phyloP scores from a whole-genome alignment of 1,140 invertebrate species.

The Sarcophaga bullata region DNA sequence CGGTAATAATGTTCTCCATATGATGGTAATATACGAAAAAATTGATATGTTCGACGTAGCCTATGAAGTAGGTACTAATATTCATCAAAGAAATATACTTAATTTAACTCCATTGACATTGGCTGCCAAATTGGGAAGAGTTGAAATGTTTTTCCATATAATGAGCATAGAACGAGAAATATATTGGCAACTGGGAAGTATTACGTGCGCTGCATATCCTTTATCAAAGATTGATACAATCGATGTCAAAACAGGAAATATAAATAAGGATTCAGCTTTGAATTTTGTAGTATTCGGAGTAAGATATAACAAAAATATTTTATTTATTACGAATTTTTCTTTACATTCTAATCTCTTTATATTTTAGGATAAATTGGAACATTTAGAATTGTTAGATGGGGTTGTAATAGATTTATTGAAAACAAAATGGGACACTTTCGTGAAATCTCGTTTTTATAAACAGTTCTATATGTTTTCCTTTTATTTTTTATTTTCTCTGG shows the following conservation, averaged over 20 bases:
- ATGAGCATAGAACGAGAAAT: slow-evolving; percentile 94
- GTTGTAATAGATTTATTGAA: slow-evolving; percentile 92
- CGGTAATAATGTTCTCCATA: slow-evolving; percentile 96
- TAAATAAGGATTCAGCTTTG: slow-evolving; percentile 92
- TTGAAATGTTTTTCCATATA: slow-evolving; percentile 96
- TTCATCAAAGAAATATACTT: slow-evolving; percentile 86
- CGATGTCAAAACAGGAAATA: slow-evolving; percentile 87
- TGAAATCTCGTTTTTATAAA: slow-evolving; percentile 92
- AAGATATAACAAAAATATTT: slow-evolving; percentile 55
- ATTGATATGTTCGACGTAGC: slow-evolving; percentile 92
- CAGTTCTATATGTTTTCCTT: slow-evolving; percentile 90
- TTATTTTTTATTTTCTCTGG: slow-evolving; percentile 88
- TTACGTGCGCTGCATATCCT: slow-evolving; percentile 96
- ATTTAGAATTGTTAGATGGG: slow-evolving; percentile 95
- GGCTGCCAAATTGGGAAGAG: slow-evolving; percentile 90
- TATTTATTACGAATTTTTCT: background rate
- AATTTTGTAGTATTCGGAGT: slow-evolving; percentile 99
- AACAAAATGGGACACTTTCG: slow-evolving; percentile 98
- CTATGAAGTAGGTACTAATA: slow-evolving; percentile 88
- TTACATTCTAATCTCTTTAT: background rate
- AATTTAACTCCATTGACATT: slow-evolving; percentile 93
- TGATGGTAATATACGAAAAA: slow-evolving; percentile 97
- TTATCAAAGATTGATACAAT: slow-evolving; percentile 97
- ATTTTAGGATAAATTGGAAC: slow-evolving; percentile 88
- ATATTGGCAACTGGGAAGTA: slow-evolving; percentile 96